Evolutionary conservation across 2,113 vertebrate species (phyloP).

Genomic region (Microcebus jonahi): DNA sequence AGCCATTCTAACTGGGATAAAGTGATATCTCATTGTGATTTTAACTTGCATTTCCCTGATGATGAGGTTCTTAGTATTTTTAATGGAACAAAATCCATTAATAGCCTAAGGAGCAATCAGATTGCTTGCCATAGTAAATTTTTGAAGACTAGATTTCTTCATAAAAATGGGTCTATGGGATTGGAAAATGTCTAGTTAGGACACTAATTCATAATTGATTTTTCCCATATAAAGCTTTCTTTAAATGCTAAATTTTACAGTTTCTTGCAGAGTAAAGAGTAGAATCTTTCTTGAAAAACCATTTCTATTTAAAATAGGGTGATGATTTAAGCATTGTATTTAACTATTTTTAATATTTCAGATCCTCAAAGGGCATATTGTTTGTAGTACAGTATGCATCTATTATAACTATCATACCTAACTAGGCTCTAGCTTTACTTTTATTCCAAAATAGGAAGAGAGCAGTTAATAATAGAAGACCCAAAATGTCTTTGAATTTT

Average conservation of each 20-base stretch:
- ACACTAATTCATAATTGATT: not conserved
- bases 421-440: conserved; percentile 23
- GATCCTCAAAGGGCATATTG: conserved; percentile 24
- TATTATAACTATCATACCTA: conserved; percentile 6
- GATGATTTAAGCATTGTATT: not conserved
- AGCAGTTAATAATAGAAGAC: conserved; percentile 55
- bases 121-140: not conserved
- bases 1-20: too few relatives aligned
- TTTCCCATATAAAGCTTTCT: conserved; percentile 32
- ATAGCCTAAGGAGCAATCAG: not conserved
- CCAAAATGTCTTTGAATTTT: conserved; percentile 50
- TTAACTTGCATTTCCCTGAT: too few relatives aligned
- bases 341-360: conserved; percentile 14
- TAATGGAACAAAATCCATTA: not conserved
- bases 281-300: conserved; percentile 50
- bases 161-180: not conserved
- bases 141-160: conserved; percentile 9
- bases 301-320: conserved; percentile 34
- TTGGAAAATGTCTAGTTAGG: not conserved
- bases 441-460: conserved; percentile 78
- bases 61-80: not conserved
- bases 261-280: not conserved
- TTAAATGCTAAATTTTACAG: conserved; percentile 33
- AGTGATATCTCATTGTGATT: too few relatives aligned
- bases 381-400: not conserved